A percentile compares a stretch with the other conserved stretches of the same genome.
These are phyloP conservation scores for Cryptus armator DNA, from an alignment of 2,888 invertebrate genomes.

Conservation along the genomic window DNA sequence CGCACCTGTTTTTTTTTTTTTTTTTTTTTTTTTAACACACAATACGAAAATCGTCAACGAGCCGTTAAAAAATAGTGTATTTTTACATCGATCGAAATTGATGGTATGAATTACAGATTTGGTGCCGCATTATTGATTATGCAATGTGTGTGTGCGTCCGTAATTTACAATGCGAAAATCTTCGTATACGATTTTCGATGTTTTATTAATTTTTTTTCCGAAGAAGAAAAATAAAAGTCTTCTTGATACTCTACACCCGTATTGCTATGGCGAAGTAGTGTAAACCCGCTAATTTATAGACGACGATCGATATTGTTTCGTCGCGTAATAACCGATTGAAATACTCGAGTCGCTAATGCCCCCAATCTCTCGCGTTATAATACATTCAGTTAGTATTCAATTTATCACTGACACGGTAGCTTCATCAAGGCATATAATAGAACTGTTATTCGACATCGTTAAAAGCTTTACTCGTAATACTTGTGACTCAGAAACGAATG, in stretches of 20 bases:
- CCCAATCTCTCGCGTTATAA: not conserved
- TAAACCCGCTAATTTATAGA: not conserved
- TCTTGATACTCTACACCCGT: slow-evolving; percentile 32
- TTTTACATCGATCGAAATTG: slow-evolving; percentile 27
- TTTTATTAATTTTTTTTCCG: slow-evolving; percentile 19
- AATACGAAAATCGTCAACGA: slow-evolving; percentile 14
- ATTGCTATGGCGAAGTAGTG: slow-evolving; percentile 19
- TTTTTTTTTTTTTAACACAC: slow-evolving; percentile 24
- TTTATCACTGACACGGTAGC: slow-evolving; percentile 25
- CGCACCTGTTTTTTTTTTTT: slow-evolving; percentile 84
- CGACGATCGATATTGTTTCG: not conserved
- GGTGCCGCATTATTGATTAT: slow-evolving; percentile 56
- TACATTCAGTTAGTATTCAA: slow-evolving; percentile 8
- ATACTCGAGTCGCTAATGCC: not conserved
- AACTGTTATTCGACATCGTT: slow-evolving; percentile 33
- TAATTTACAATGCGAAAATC: slow-evolving; percentile 34
- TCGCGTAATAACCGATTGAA: slow-evolving; percentile 2
- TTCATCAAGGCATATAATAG: not conserved
- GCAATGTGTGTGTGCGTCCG: slow-evolving; percentile 45
- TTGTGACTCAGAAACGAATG: slow-evolving; percentile 32
- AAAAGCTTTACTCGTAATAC: slow-evolving; percentile 30
- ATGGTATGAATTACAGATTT: slow-evolving; percentile 41
- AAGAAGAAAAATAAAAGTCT: slow-evolving; percentile 9
- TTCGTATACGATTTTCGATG: slow-evolving; percentile 7
- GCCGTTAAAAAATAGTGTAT: not conserved